A percentile compares a stretch with the other conserved stretches of the same genome.
Evolutionary conservation across 1,140 invertebrate species (phyloP).

Genomic region (Zeugodacus cucurbitae): DNA sequence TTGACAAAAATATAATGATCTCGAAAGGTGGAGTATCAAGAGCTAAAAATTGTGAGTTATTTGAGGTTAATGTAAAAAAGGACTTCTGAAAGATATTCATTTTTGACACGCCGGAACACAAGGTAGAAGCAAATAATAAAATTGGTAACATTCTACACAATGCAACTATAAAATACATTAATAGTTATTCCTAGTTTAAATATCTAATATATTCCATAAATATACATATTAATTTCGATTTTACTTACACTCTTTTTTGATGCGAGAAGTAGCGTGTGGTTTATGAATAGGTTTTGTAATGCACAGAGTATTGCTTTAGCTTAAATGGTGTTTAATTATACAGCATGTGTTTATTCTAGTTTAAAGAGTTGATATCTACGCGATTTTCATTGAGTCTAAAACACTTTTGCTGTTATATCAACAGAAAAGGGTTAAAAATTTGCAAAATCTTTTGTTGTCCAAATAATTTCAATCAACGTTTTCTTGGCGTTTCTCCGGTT

Average conservation of each 20-base stretch:
- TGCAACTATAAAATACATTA: neutral
- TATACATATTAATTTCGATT: neutral
- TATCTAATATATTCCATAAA: neutral
- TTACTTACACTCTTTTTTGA: conserved; percentile 11
- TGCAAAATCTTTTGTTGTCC: conserved; percentile 4
- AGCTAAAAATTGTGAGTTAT: too few species aligned
- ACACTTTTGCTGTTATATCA: neutral
- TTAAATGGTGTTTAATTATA: neutral
- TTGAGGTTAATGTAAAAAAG: neutral
- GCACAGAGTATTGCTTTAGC: conserved; percentile 4
- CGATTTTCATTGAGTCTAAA: neutral
- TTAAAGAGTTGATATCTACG: neutral
- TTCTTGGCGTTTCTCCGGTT: conserved; percentile 47
- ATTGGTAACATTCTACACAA: too few species aligned
- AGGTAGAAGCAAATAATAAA: neutral
- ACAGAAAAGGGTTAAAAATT: neutral
- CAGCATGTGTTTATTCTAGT: neutral
- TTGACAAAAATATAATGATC: too few species aligned
- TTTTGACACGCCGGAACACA: neutral
- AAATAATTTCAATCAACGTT: conserved; percentile 39
- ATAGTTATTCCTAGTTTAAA: neutral
- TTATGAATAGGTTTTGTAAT: conserved; percentile 27
- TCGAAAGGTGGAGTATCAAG: too few species aligned
- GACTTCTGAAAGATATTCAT: neutral
- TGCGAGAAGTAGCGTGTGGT: neutral